Evolutionary conservation across 2,888 invertebrate genomes (phyloP).

Genomic region (Melanotus villosus): DNA sequence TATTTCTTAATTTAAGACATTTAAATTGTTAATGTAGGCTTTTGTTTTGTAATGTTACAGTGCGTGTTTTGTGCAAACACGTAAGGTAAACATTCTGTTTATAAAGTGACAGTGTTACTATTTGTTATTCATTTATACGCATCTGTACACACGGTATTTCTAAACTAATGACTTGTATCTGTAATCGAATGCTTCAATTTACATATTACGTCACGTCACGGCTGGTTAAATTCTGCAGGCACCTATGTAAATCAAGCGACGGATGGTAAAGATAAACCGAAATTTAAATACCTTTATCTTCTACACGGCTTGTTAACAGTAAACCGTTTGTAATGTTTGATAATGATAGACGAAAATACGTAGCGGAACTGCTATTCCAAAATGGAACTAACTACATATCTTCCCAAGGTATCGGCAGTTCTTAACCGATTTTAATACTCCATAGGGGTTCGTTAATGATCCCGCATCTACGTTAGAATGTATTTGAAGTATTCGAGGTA

Average conservation of each 20-base stretch:
- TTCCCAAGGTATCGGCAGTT: not conserved
- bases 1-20: too few species aligned
- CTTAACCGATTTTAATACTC: not conserved
- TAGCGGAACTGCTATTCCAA: not conserved
- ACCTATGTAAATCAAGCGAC: slow-evolving; percentile 30
- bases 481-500: not conserved
- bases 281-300: slow-evolving; percentile 24
- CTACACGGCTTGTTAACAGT: not conserved
- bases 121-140: slow-evolving; percentile 22
- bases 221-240: slow-evolving; percentile 34
- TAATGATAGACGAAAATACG: not conserved
- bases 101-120: slow-evolving; percentile 9
- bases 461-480: slow-evolving; percentile 8
- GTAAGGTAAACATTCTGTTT: not conserved
- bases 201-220: slow-evolving; percentile 36
- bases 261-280: slow-evolving; percentile 11
- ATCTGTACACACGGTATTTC: slow-evolving; percentile 26
- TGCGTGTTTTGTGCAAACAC: not conserved
- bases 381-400: not conserved
- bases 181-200: slow-evolving; percentile 33
- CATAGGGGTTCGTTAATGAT: slow-evolving; percentile 19
- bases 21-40: too few species aligned
- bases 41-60: too few species aligned
- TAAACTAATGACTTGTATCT: slow-evolving; percentile 34
- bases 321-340: not conserved